Conservation (phyloP, 2,113 vertebrate species). For the Albula goreensis region DNA sequence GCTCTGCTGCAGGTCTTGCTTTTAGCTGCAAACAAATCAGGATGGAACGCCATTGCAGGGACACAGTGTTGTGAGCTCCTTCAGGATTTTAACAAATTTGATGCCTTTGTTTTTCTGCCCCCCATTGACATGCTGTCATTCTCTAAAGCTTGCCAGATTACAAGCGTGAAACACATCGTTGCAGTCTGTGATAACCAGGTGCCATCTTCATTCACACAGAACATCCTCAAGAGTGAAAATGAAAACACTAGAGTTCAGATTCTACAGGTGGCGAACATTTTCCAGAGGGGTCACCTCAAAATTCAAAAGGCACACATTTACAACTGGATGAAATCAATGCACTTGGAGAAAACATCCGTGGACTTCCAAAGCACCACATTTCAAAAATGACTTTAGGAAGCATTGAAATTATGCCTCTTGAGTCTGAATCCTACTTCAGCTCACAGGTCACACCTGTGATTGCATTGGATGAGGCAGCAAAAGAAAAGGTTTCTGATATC, state of each 20-base stretch:
- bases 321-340: constrained; percentile 69
- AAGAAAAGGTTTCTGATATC: constrained; percentile 61
- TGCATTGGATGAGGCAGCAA: constrained; percentile 53
- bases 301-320: constrained; percentile 51
- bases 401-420: constrained; percentile 2
- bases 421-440: constrained; percentile 71
- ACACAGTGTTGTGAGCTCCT: constrained; percentile 33
- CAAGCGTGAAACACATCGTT: constrained; percentile 63
- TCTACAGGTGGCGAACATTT: constrained; percentile 59
- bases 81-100: constrained; percentile 48
- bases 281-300: constrained; percentile 72
- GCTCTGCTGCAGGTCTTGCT: constrained; percentile 69
- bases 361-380: constrained; percentile 53
- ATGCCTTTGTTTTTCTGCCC: constrained; percentile 71
- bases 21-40: constrained; percentile 65
- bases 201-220: constrained; percentile 33
- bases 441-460: constrained; percentile 55
- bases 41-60: constrained; percentile 69
- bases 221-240: constrained; percentile 44
- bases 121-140: constrained; percentile 54
- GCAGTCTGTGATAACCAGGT: constrained; percentile 63
- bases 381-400: constrained; percentile 35
- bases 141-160: constrained; percentile 40
- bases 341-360: constrained; percentile 49
- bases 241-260: constrained; percentile 64